Percentiles rank a stretch among this genome's conserved stretches.
phyloP scores from a whole-genome alignment of 2,797 vertebrate species.

The Loriculus beryllinus region DNA sequence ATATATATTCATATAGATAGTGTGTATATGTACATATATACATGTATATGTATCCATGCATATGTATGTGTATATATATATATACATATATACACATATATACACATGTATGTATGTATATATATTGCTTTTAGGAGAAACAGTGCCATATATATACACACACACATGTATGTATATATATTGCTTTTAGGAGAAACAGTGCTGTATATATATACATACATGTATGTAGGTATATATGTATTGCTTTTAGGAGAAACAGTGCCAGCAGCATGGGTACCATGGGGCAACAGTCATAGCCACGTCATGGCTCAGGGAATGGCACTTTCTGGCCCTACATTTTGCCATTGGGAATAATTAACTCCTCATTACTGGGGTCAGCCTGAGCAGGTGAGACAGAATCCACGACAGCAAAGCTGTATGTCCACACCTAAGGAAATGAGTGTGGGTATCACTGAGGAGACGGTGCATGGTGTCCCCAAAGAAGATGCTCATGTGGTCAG shows the following conservation, averaged over 20 bases:
- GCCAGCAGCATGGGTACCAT: accelerated
- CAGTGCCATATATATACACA: too few relatives aligned
- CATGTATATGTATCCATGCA: not conserved
- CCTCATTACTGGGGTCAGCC: slow-evolving; percentile 2
- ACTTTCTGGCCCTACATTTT: not conserved
- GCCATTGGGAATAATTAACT: slow-evolving; percentile 27
- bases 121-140: not conserved
- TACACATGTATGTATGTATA: not conserved
- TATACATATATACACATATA: too few relatives aligned
- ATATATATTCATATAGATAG: not conserved
- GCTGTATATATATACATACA: not conserved
- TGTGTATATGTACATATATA: not conserved
- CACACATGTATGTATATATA: not conserved
- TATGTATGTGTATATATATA: too few relatives aligned
- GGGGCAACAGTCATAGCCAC: not conserved
- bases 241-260: not conserved
- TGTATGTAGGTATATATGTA: not conserved
- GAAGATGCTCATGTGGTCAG: not conserved
- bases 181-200: not conserved
- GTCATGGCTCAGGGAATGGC: accelerated
- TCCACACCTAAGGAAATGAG: not conserved
- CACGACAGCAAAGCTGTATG: not conserved
- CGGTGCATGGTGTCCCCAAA: accelerated
- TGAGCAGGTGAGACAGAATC: not conserved
- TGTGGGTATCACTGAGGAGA: not conserved